These are phyloP conservation scores for Liasis olivaceus DNA, from an alignment of 2,797 vertebrate genomes.

Conservation along the genomic window DNA sequence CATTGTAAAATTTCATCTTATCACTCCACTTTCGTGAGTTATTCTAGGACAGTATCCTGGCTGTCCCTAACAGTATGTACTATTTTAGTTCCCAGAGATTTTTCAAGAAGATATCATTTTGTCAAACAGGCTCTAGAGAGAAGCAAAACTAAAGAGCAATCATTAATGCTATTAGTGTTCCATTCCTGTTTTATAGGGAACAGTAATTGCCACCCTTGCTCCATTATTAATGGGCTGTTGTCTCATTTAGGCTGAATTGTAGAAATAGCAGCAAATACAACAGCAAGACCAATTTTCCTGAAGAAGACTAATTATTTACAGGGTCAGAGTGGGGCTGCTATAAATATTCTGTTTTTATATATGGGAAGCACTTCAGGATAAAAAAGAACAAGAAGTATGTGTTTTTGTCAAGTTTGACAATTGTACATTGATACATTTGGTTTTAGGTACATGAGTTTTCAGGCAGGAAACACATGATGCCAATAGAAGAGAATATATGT, in stretches of 20 bases:
- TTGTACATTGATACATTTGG: neutral
- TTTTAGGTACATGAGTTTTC: neutral
- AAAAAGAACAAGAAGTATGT: neutral
- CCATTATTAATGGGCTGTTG: constrained; percentile 12
- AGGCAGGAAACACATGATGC: neutral
- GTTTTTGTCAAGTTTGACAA: neutral
- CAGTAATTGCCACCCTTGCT: constrained; percentile 4
- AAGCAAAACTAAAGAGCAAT: neutral
- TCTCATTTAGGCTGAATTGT: neutral
- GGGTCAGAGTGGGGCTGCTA: neutral
- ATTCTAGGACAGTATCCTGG: neutral
- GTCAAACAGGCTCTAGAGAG: neutral
- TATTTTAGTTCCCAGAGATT: neutral
- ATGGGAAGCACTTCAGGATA: neutral
- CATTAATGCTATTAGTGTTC: neutral
- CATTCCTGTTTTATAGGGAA: neutral
- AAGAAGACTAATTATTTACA: neutral
- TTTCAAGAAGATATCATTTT: neutral
- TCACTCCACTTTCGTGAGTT: neutral
- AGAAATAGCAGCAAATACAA: neutral
- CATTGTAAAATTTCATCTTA: neutral
- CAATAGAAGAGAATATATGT: too few species aligned
- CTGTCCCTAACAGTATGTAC: neutral
- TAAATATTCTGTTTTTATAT: neutral
- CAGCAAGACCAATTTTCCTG: constrained; percentile 23